A percentile compares a stretch with the other conserved stretches of the same genome.
These are phyloP conservation scores for Bergia puertoricense DNA, from an alignment of 92 coral and sea anemone species.

Conservation along the genomic window DNA sequence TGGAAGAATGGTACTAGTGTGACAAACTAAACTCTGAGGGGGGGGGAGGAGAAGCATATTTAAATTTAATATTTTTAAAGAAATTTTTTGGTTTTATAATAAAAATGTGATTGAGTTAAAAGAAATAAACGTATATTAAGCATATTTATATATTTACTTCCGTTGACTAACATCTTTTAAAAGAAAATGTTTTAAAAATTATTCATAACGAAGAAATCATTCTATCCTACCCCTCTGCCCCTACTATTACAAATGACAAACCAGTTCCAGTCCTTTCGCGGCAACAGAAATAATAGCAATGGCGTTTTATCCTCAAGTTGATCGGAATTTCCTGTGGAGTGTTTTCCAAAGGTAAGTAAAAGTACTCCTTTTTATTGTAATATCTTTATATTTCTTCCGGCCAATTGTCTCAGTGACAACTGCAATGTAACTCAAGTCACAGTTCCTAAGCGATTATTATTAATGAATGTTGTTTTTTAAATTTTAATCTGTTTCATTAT, in stretches of 20 bases:
- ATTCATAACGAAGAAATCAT: neutral
- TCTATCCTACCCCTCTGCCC: neutral
- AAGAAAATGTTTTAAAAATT: no score
- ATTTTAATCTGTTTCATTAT: no score
- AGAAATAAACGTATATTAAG: no score
- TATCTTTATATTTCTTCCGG: neutral
- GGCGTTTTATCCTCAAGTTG: conserved; percentile 54
- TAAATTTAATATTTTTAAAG: no score
- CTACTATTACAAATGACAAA: neutral
- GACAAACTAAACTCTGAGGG: neutral
- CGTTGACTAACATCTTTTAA: neutral
- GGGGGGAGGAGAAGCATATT: neutral
- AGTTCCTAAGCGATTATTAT: neutral
- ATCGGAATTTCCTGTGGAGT: conserved; percentile 71
- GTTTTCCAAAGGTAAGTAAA: conserved; percentile 64
- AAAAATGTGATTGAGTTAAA: no score
- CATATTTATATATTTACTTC: no score
- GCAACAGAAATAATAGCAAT: conserved; percentile 10
- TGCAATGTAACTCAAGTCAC: neutral
- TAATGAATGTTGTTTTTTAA: no score
- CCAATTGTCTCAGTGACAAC: neutral
- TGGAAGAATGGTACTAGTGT: conserved; percentile 22
- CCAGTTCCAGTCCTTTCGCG: neutral
- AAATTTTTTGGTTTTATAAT: neutral
- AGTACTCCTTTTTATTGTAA: neutral